Evolutionary conservation across 2,113 vertebrate genomes (phyloP).

Genomic region (Phoenicopterus ruber): DNA sequence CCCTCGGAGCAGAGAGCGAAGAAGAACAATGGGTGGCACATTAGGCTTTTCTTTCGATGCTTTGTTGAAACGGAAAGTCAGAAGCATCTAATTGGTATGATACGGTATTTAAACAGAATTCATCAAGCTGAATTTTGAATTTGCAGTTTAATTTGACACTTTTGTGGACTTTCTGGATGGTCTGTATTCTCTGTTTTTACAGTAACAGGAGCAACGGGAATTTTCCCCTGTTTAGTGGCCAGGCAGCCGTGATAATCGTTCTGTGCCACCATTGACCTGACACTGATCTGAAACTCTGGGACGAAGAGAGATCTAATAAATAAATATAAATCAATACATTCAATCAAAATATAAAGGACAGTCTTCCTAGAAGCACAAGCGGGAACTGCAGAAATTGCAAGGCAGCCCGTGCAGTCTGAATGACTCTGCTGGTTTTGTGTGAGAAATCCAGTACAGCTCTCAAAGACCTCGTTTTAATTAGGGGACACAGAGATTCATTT

Average conservation of each 20-base stretch:
- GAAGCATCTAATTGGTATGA: not conserved
- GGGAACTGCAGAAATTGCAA: not conserved
- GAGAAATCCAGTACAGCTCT: not conserved
- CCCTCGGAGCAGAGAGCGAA: not conserved
- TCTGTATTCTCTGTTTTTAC: not conserved
- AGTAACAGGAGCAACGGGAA: not conserved
- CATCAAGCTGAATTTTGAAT: not conserved
- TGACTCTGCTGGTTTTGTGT: not conserved
- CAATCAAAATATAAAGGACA: not conserved
- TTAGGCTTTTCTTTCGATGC: not conserved
- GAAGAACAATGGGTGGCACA: not conserved
- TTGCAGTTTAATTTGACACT: not conserved
- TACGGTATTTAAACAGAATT: not conserved
- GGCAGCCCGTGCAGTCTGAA: not conserved
- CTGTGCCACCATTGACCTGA: not conserved
- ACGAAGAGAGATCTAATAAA: slow-evolving; percentile 22
- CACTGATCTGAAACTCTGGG: not conserved
- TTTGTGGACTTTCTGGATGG: not conserved
- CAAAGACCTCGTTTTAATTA: not conserved
- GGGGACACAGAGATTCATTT: not conserved
- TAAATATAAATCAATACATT: slow-evolving; percentile 21
- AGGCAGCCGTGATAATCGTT: not conserved
- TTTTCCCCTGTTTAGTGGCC: not conserved
- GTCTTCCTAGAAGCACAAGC: not conserved
- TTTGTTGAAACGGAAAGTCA: not conserved